Evolutionary conservation across 1,140 invertebrate genomes (phyloP).

Genomic region (Drosophila teissieri): DNA sequence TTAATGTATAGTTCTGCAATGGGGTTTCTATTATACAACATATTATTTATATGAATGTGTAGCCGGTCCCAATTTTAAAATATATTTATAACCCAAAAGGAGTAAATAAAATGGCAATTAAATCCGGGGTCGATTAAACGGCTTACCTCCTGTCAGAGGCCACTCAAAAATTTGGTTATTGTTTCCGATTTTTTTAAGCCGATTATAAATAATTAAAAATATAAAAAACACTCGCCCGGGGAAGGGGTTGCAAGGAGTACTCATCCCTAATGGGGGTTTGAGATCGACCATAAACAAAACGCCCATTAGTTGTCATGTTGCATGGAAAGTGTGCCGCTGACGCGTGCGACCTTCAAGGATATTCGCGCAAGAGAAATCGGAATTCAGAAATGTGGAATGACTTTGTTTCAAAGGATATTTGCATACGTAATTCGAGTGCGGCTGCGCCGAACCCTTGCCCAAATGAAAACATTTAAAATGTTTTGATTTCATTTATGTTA

Average conservation of each 20-base stretch:
- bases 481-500: slow-evolving; percentile 79
- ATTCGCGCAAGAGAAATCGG: slow-evolving; percentile 23
- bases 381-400: slow-evolving; percentile 47
- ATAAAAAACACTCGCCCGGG: slow-evolving; percentile 21
- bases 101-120: slow-evolving; percentile 27
- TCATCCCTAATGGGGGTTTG: slow-evolving; percentile 61
- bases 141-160: slow-evolving; percentile 46
- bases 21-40: too few relatives aligned
- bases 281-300: slow-evolving; percentile 69
- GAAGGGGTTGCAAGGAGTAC: slow-evolving; percentile 20
- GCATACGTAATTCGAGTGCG: slow-evolving; percentile 57
- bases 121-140: slow-evolving; percentile 16
- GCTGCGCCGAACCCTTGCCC: slow-evolving; percentile 5
- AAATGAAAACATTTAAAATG: slow-evolving; percentile 77
- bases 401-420: slow-evolving; percentile 66
- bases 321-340: slow-evolving; percentile 32
- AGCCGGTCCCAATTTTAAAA: too few relatives aligned
- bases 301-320: slow-evolving; percentile 67
- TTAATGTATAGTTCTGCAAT: too few relatives aligned
- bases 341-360: slow-evolving; percentile 74
- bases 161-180: slow-evolving; percentile 47
- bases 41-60: too few relatives aligned
- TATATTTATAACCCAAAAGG: not conserved
- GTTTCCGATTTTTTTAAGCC: slow-evolving; percentile 30
- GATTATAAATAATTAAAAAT: slow-evolving; percentile 77